Percentiles rank a stretch among this genome's conserved stretches.
phyloP scores from a whole-genome alignment of 2,888 invertebrate genomes.

The Gymnosoma rotundatum region DNA sequence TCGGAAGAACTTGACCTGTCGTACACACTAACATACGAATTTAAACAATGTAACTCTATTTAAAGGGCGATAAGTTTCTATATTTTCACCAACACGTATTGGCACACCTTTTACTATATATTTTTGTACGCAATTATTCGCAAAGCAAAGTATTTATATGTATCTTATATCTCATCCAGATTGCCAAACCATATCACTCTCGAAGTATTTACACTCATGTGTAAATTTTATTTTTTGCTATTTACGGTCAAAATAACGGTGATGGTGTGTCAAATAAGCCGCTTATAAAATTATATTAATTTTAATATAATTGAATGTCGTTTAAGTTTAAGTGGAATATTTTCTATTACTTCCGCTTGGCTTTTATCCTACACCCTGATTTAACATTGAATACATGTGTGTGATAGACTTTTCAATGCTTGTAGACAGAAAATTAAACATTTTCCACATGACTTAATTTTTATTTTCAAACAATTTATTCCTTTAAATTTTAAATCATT shows the following conservation, averaged over 20 bases:
- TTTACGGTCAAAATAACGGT: slow-evolving; percentile 58
- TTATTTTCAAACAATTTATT: slow-evolving; percentile 79
- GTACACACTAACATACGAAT: no score
- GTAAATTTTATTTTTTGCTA: not conserved
- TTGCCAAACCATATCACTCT: no score
- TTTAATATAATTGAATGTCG: slow-evolving; percentile 82
- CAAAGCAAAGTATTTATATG: no score
- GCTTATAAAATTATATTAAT: slow-evolving; percentile 81
- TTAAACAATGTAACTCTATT: no score
- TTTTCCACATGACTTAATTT: slow-evolving; percentile 82
- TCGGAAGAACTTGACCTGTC: no score
- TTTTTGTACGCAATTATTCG: no score
- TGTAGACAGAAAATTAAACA: slow-evolving; percentile 83
- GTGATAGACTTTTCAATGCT: slow-evolving; percentile 73
- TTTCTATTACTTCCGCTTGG: slow-evolving; percentile 48
- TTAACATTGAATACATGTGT: slow-evolving; percentile 4
- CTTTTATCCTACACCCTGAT: not conserved
- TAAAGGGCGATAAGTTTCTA: no score
- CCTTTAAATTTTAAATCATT: slow-evolving; percentile 67
- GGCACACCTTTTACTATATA: no score
- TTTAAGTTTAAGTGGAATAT: slow-evolving; percentile 62
- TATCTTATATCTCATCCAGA: no score
- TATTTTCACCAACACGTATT: no score
- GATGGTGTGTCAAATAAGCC: slow-evolving; percentile 80
- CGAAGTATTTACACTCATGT: no score